Conservation (phyloP, 2,113 vertebrate species). For the Plecotus auritus region DNA sequence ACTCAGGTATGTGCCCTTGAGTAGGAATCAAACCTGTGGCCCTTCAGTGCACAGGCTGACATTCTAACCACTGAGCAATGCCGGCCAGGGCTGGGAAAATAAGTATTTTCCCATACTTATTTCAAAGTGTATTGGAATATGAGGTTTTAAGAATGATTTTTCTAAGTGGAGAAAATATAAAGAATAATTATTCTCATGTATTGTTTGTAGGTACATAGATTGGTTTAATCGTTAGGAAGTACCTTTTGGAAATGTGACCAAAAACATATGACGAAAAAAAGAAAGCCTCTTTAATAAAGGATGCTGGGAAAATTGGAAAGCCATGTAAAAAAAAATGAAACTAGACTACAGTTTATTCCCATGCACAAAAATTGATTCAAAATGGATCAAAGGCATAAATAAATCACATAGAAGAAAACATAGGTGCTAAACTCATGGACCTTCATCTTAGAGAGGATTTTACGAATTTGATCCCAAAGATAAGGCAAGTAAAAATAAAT, state of each 20-base stretch:
- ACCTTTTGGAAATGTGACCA: not conserved
- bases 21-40: no score
- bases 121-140: not conserved
- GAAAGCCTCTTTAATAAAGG: not conserved
- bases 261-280: not conserved
- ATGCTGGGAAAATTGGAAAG: not conserved
- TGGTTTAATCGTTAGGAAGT: not conserved
- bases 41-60: no score
- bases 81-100: not conserved
- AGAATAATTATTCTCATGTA: not conserved
- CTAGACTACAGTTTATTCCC: not conserved
- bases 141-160: slow-evolving; percentile 28
- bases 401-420: not conserved
- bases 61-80: no score
- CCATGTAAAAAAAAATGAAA: not conserved
- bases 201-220: not conserved
- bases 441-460: not conserved
- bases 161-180: not conserved
- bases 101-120: no score
- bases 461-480: not conserved
- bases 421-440: not conserved
- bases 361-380: not conserved
- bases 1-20: no score
- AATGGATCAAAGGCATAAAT: not conserved
- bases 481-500: not conserved